Base-by-base conservation (phyloP, 2,113 vertebrate genomes). In the Circaetus gallicus region DNA sequence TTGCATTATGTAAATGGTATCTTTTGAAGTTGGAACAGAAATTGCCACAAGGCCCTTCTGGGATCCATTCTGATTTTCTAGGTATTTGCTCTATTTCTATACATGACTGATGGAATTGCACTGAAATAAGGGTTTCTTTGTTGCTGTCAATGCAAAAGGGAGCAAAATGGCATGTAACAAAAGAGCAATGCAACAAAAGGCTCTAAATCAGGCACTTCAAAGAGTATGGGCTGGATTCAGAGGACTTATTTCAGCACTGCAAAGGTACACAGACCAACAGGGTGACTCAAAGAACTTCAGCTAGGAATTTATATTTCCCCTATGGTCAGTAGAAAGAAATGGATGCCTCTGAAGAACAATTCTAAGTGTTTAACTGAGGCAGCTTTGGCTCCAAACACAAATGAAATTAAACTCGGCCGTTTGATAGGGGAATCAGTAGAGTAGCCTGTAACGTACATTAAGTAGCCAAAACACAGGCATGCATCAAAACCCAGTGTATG, bases 1-100 rank as follows among this genome's bases (percentile, higher is more conserved):
- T 4, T 81, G 29, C 17, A 12, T 90, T 96, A 95, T 90, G 78
- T 77, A 96, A 96, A 96, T 82, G 15, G 31, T 34, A 80, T 17
- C 58, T 95, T 95, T 93, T 94, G 87, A 95, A 71, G 7, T 3
- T 80, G n/a, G 70, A 95, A 87, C 13, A 80, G 58, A 79, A 90
- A 96, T 86, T 90, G 70, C 70, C 82, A 80, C 1, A 6, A 87
- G 91, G 82, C 28, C 42, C 93, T 95, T 95, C 58, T 80, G 92
- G 95, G 90, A 96, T 73, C 87, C 73, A 89, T 77, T 90, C 92
- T 42, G 55, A 80, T 94, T 96, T 96, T 59, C 62, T 69, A 91
- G 45, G 53, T 88, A 82, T 94, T 93, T 88, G 36, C 42, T 82
- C 74, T 95, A 29, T 80, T 94, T 95, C 87, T 88, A n/a, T 49